Conservation (phyloP, 1,140 invertebrate species). For the Drosophila ambigua region DNA sequence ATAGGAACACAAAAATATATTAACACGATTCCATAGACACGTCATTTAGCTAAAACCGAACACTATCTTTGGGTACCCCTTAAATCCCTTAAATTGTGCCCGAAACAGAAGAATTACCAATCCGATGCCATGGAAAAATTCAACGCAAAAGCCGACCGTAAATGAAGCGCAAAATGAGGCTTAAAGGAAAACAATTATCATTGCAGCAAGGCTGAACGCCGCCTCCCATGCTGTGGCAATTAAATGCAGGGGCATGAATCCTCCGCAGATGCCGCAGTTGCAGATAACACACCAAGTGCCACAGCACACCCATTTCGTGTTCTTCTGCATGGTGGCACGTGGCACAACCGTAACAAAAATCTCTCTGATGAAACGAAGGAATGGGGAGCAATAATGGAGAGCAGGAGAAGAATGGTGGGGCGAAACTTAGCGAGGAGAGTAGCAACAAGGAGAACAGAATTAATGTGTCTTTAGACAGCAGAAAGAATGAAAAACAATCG, state of each 20-base stretch:
- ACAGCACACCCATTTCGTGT: conserved; percentile 24
- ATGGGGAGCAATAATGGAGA: no score
- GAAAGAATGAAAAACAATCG: background rate
- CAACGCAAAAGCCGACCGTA: conserved; percentile 10
- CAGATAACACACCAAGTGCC: conserved; percentile 44
- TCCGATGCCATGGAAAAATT: no score
- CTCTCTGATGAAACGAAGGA: no score
- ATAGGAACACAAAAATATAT: no score
- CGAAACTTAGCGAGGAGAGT: no score
- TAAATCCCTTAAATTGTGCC: no score
- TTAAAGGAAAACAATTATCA: conserved; percentile 43
- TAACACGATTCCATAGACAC: no score
- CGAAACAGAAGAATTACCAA: no score
- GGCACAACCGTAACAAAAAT: conserved; percentile 32
- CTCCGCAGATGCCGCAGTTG: conserved; percentile 46
- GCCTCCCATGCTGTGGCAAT: conserved; percentile 39
- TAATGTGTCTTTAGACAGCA: background rate
- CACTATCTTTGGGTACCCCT: no score
- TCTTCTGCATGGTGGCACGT: conserved; percentile 36
- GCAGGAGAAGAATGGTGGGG: no score
- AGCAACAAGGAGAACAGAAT: background rate
- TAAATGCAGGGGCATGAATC: conserved; percentile 57
- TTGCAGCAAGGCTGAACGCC: conserved; percentile 3
- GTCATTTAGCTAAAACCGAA: no score
- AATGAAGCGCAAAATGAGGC: conserved; percentile 43